Conservation (phyloP, 2,113 vertebrate species). For the Pteronura brasiliensis region DNA sequence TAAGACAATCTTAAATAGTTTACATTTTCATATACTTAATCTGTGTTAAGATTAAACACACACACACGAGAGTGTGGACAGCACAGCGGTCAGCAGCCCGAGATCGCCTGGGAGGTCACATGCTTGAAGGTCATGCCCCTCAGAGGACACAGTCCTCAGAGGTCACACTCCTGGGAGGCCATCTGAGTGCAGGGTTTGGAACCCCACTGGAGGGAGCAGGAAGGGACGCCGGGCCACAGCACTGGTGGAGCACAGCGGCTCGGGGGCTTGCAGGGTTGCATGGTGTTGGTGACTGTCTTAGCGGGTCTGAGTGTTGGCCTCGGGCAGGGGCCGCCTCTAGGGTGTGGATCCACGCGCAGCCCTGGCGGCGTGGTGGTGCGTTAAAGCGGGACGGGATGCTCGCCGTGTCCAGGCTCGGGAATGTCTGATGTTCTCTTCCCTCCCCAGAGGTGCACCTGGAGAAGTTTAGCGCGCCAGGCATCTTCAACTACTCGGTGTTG, state of each 20-base stretch:
- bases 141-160: neutral
- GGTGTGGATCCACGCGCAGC: accelerated
- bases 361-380: accelerated
- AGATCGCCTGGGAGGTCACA: neutral
- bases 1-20: neutral
- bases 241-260: neutral
- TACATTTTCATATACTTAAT: neutral
- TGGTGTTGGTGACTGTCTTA: accelerated
- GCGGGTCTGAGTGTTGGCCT: neutral
- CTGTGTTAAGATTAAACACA: neutral
- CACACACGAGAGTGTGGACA: neutral
- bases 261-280: neutral
- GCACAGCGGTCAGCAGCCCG: neutral
- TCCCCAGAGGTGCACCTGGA: slow-evolving; percentile 89
- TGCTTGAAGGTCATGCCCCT: neutral
- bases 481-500: slow-evolving; percentile 95
- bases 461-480: slow-evolving; percentile 89
- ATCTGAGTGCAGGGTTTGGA: neutral
- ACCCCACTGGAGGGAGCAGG: neutral
- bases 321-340: neutral
- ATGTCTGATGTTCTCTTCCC: neutral
- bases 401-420: neutral
- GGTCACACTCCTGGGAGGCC: neutral
- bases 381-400: accelerated
- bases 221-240: neutral